Evolutionary conservation across 2,797 vertebrate species (phyloP), one percentile per base, ranked within the genome.

Genomic region (Meriones psammophilus): DNA sequence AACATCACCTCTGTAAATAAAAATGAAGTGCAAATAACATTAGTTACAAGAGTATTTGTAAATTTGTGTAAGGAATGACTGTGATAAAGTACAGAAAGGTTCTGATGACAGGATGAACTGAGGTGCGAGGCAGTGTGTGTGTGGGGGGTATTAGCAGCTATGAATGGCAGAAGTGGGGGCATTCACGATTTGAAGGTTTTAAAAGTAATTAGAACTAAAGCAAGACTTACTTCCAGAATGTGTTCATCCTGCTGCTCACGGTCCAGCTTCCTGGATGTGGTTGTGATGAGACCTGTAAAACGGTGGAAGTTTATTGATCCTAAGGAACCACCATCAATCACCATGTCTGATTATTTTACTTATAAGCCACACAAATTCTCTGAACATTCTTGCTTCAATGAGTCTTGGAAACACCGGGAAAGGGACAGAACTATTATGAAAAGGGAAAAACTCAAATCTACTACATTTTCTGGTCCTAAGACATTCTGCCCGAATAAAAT

Each of bases 191-290:
- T 17, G 0, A 69, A 33, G 39, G 56, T 60, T 84, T 28, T 36
- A 12, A 3, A 66, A 77, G 30, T 76, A 60, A 68, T 62, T 74
- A 80, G 89, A 95, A 78, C 54, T 6, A 95, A 93, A 77, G 77
- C 96, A 97, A 92, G 8, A 84, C 97, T 99, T 98, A 99, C 99
- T 99, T 99, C 99, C 50, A 99, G 98, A 98, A 99, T 99, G 98
- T 99, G 99, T 91, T 99, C 99, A 17, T 98, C 99, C 85, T 99
- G 99, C 94, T 99, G 99, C 91, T 99, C 99, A 92, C 99, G 98
- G 98, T 99, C 99, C 95, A 99, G 98, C 97, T 98, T 99, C 96
- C 99, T 99, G 79, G 99, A 99, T 9, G 99, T 99, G 6, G 99
- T 99, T 83, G 99, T 99, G 97, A 99, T 99, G 91, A 99, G 98